phyloP scores from a whole-genome alignment of 2,113 vertebrate genomes.

The Eulacestoma nigropectus region DNA sequence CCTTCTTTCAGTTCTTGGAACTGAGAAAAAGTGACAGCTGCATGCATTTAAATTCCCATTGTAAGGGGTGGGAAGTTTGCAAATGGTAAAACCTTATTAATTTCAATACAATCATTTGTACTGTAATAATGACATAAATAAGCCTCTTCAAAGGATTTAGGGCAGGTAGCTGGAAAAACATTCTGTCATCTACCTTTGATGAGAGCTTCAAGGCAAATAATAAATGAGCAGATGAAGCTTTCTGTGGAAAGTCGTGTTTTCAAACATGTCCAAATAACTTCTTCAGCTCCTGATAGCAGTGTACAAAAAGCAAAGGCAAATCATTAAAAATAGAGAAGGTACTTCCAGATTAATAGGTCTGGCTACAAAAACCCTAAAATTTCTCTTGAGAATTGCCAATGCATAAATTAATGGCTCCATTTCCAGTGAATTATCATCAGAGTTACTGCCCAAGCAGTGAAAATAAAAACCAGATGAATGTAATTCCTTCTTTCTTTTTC shows the following conservation, averaged over 20 bases:
- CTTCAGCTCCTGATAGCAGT: background rate
- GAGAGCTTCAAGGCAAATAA: conserved; percentile 54
- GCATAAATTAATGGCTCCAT: background rate
- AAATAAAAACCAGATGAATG: background rate
- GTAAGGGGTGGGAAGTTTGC: conserved; percentile 8
- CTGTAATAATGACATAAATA: conserved; percentile 51
- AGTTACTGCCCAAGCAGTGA: background rate
- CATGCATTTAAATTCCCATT: background rate
- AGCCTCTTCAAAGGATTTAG: conserved; percentile 40
- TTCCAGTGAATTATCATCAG: background rate
- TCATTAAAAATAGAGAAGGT: conserved; percentile 3
- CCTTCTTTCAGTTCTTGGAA: conserved; percentile 12
- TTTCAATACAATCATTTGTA: conserved; percentile 21
- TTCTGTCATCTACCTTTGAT: conserved; percentile 44
- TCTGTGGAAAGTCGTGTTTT: background rate
- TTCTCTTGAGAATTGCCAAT: background rate
- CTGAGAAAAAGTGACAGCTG: conserved; percentile 37
- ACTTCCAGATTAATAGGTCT: conserved; percentile 20
- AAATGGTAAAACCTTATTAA: conserved; percentile 30
- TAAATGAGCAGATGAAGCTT: conserved; percentile 42
- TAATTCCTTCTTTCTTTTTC: background rate
- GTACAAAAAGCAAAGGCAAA: conserved; percentile 19
- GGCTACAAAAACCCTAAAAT: background rate
- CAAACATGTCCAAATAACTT: background rate
- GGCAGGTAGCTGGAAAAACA: background rate